phyloP scores from a whole-genome alignment of 2,888 invertebrate genomes.

The Serripes groenlandicus region DNA sequence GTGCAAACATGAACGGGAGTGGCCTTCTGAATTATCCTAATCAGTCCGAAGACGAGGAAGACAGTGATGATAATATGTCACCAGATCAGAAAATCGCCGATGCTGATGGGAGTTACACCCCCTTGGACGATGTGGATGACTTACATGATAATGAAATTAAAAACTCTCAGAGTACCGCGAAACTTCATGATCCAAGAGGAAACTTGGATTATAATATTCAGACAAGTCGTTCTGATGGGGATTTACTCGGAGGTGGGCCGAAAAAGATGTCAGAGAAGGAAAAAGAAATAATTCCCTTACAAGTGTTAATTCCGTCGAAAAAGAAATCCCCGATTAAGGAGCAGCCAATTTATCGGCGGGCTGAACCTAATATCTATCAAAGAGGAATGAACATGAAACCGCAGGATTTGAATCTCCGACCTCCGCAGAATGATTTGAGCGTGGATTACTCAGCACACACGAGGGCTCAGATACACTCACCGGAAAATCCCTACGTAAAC shows the following conservation, averaged over 20 bases:
- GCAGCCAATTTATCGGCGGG: slow-evolving; percentile 27
- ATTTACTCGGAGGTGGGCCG: slow-evolving; percentile 46
- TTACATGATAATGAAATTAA: slow-evolving; percentile 34
- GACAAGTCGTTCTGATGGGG: slow-evolving; percentile 64
- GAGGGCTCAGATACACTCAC: slow-evolving; percentile 57
- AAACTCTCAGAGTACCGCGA: slow-evolving; percentile 54
- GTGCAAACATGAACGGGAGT: slow-evolving; percentile 54
- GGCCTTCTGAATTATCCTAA: slow-evolving; percentile 59
- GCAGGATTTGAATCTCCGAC: slow-evolving; percentile 55
- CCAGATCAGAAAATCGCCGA: slow-evolving; percentile 63
- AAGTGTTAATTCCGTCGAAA: slow-evolving; percentile 32
- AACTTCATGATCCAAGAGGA: slow-evolving; percentile 56
- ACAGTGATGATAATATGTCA: slow-evolving; percentile 51
- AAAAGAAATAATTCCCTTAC: slow-evolving; percentile 51
- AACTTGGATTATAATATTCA: slow-evolving; percentile 66
- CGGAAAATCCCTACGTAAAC: slow-evolving; percentile 55
- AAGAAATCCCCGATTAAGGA: slow-evolving; percentile 37
- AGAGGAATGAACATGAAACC: slow-evolving; percentile 52
- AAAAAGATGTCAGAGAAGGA: slow-evolving; percentile 61
- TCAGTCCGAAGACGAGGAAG: slow-evolving; percentile 59
- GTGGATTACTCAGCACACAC: slow-evolving; percentile 37
- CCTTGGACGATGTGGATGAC: slow-evolving; percentile 62
- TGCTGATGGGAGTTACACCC: slow-evolving; percentile 63
- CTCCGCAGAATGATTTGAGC: slow-evolving; percentile 26
- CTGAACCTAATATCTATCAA: slow-evolving; percentile 64